Evolutionary conservation across 1,140 invertebrate genomes (phyloP).

Genomic region (Hirudo medicinalis): DNA sequence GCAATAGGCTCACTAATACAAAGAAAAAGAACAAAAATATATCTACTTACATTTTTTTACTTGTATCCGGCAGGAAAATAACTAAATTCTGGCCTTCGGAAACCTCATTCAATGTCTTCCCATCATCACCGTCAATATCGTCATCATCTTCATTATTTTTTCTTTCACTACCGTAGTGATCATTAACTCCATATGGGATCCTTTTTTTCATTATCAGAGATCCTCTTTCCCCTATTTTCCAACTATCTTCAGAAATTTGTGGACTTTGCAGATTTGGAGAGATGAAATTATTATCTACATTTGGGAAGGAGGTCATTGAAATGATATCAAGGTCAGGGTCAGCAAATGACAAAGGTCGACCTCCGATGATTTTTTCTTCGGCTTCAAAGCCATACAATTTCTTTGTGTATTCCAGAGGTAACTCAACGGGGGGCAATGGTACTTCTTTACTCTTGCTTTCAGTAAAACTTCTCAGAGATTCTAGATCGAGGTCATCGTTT

Average conservation of each 20-base stretch:
- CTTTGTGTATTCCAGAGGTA: too few species aligned
- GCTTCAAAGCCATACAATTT: neutral
- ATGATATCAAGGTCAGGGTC: slow-evolving; percentile 5
- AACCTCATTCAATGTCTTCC: neutral
- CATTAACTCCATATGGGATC: neutral
- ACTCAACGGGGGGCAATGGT: neutral
- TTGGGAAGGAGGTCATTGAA: neutral
- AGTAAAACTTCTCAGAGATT: slow-evolving; percentile 2
- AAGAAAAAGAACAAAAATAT: neutral
- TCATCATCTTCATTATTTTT: neutral
- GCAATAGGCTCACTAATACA: neutral
- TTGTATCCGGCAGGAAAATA: neutral
- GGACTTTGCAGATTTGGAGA: neutral
- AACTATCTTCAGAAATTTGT: neutral
- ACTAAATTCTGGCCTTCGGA: neutral
- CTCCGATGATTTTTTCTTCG: neutral
- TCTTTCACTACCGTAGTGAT: slow-evolving; percentile 4
- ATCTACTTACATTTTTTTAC: neutral
- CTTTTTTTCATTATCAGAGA: neutral
- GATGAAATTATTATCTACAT: neutral
- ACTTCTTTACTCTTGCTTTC: neutral
- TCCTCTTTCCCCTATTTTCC: neutral
- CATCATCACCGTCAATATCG: neutral
- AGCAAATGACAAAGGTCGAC: neutral
- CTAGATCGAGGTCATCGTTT: slow-evolving; percentile 5